Conservation (phyloP, 2,113 vertebrate genomes). For the Poecilia latipinna region DNA sequence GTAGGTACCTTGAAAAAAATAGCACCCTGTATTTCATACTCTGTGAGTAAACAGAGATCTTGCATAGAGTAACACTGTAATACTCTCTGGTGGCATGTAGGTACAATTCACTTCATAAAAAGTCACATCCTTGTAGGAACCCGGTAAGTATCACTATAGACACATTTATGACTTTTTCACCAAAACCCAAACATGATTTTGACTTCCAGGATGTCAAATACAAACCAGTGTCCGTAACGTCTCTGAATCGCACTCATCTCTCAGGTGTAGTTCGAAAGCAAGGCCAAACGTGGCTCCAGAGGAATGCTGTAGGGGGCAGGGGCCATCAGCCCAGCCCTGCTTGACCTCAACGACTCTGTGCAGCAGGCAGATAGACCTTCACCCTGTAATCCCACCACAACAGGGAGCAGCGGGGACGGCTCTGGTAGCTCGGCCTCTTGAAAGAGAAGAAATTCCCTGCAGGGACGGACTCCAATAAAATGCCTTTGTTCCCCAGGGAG, state of each 20-base stretch:
- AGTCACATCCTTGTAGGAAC: too few species aligned
- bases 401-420: slow-evolving; percentile 47
- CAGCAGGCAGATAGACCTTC: slow-evolving; percentile 53
- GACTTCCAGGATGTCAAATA: background rate
- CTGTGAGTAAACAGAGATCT: too few species aligned
- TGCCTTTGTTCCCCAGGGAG: slow-evolving; percentile 66
- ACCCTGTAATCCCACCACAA: slow-evolving; percentile 62
- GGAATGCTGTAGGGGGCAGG: slow-evolving; percentile 29
- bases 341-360: slow-evolving; percentile 51
- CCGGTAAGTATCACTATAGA: too few species aligned
- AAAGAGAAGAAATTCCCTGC: slow-evolving; percentile 62
- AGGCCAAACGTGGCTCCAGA: slow-evolving; percentile 4
- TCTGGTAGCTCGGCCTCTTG: slow-evolving; percentile 51
- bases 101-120: too few species aligned
- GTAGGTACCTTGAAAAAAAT: too few species aligned
- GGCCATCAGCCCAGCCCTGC: slow-evolving; percentile 38
- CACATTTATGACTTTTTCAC: too few species aligned
- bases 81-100: too few species aligned
- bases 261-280: background rate
- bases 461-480: slow-evolving; percentile 72
- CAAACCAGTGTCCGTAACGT: background rate
- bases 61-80: too few species aligned
- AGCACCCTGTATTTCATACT: too few species aligned
- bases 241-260: slow-evolving; percentile 10
- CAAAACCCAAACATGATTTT: too few species aligned